phyloP scores from a whole-genome alignment of 1,140 invertebrate species.

The Acromyrmex charruanus region DNA sequence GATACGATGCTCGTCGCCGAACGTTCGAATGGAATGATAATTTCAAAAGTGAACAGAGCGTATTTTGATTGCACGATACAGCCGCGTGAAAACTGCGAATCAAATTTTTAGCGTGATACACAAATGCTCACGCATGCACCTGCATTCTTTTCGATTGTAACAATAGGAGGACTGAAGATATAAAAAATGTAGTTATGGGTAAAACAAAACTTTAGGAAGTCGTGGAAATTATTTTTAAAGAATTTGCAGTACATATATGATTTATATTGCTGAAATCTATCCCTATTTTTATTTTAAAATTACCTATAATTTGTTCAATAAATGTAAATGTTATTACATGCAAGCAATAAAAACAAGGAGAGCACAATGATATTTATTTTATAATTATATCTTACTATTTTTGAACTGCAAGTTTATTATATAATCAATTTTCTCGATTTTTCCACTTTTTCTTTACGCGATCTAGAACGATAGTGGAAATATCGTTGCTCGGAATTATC shows the following conservation, averaged over 20 bases:
- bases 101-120: slow-evolving; percentile 32
- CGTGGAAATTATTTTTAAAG: neutral
- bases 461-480: slow-evolving; percentile 36
- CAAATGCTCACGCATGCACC: neutral
- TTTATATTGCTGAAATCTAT: neutral
- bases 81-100: slow-evolving; percentile 49
- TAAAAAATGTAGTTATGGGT: neutral
- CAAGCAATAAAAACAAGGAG: neutral
- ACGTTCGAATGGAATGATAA: slow-evolving; percentile 51
- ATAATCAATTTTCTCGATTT: neutral
- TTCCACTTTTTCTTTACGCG: neutral
- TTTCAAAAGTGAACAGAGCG: slow-evolving; percentile 50
- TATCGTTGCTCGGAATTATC: slow-evolving; percentile 25
- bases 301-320: neutral
- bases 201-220: neutral
- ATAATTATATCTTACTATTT: neutral
- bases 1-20: slow-evolving; percentile 6
- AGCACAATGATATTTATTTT: neutral
- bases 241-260: neutral
- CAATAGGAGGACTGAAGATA: neutral
- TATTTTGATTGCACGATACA: slow-evolving; percentile 54
- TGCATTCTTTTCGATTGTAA: neutral
- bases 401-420: neutral
- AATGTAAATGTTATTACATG: neutral
- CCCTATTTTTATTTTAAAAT: neutral